phyloP scores from a whole-genome alignment of 2,888 invertebrate genomes.

The Caenorhabditis doughertyi region DNA sequence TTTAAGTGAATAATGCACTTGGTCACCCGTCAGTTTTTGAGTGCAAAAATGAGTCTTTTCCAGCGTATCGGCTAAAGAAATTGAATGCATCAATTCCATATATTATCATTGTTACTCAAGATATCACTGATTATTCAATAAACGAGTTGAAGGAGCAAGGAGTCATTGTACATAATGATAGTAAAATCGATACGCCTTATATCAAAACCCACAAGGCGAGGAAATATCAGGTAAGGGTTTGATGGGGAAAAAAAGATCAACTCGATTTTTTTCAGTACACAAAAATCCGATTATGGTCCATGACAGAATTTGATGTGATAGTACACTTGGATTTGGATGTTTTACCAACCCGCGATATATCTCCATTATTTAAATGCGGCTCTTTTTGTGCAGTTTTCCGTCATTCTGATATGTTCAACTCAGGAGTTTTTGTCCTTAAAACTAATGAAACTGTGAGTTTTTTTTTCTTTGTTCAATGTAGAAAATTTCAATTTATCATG shows the following conservation, averaged over 20 bases:
- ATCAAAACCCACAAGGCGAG: constrained; percentile 70
- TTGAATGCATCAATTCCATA: constrained; percentile 71
- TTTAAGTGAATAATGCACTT: constrained; percentile 34
- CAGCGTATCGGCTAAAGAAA: constrained; percentile 68
- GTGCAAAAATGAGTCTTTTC: constrained; percentile 33
- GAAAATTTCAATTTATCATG: not conserved
- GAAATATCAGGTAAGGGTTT: constrained; percentile 74
- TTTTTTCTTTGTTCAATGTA: not conserved
- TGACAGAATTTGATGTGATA: constrained; percentile 72
- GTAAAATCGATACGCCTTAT: constrained; percentile 77
- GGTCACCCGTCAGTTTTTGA: constrained; percentile 12
- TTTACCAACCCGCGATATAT: constrained; percentile 68
- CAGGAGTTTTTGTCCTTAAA: constrained; percentile 78
- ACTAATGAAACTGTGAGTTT: constrained; percentile 73
- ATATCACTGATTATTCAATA: constrained; percentile 66
- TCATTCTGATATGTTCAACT: constrained; percentile 80
- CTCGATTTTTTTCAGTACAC: constrained; percentile 73
- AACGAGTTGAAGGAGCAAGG: constrained; percentile 63
- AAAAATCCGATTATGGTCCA: constrained; percentile 77
- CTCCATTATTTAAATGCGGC: constrained; percentile 75
- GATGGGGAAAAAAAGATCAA: not conserved
- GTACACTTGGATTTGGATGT: constrained; percentile 76
- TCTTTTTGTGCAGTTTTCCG: constrained; percentile 76
- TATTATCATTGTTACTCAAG: constrained; percentile 75
- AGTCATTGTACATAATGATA: constrained; percentile 65